Evolutionary conservation across 1,140 invertebrate species (phyloP).

Genomic region (Drosophila nigromelanica): DNA sequence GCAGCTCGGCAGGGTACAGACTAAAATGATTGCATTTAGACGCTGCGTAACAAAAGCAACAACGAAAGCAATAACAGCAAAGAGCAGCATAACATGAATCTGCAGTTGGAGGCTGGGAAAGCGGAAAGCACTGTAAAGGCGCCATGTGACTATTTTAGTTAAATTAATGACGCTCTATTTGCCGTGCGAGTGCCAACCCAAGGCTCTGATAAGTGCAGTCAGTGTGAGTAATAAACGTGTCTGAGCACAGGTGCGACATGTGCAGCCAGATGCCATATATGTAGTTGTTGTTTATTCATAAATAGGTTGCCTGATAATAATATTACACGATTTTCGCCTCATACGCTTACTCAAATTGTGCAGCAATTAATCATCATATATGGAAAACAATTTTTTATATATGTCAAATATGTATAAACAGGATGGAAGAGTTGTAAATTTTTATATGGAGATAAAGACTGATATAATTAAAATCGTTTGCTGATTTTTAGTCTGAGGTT

Average conservation of each 20-base stretch:
- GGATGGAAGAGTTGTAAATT: too few relatives aligned
- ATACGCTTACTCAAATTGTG: not conserved
- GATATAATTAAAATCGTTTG: too few relatives aligned
- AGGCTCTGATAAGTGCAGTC: constrained; percentile 69
- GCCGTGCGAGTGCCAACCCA: constrained; percentile 60
- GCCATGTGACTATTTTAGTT: constrained; percentile 73
- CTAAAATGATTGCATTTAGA: constrained; percentile 78
- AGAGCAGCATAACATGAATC: constrained; percentile 5
- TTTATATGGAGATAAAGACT: too few relatives aligned
- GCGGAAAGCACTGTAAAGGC: not conserved
- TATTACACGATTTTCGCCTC: not conserved
- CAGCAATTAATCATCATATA: not conserved
- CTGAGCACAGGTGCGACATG: constrained; percentile 11
- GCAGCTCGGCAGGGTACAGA: constrained; percentile 42
- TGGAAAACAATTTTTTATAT: not conserved
- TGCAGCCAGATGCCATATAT: constrained; percentile 20
- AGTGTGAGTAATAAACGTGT: constrained; percentile 52
- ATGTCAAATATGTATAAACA: not conserved
- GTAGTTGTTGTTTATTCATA: constrained; percentile 19
- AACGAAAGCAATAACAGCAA: constrained; percentile 5
- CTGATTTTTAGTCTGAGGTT: too few relatives aligned
- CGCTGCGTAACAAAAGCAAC: constrained; percentile 8
- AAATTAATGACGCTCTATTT: constrained; percentile 80
- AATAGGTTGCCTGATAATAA: constrained; percentile 12
- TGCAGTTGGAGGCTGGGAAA: constrained; percentile 31